Evolutionary conservation across 2,888 invertebrate species (phyloP).

Genomic region (Aradus depressus): DNA sequence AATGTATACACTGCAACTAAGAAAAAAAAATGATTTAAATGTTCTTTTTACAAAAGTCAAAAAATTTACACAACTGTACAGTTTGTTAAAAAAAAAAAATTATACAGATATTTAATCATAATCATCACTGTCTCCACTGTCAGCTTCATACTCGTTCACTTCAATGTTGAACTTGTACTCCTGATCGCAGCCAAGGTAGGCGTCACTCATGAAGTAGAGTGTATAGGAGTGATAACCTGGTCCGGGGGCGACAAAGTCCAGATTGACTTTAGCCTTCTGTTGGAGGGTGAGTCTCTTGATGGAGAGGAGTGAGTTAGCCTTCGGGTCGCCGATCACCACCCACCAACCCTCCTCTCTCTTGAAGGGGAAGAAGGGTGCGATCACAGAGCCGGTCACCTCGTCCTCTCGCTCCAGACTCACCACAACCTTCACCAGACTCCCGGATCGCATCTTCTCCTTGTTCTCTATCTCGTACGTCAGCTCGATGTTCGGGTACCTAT

Average conservation of each 20-base stretch:
- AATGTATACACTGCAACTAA: too few relatives aligned
- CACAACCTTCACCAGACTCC: constrained; percentile 76
- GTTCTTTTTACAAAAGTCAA: too few relatives aligned
- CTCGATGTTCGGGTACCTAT: constrained; percentile 99
- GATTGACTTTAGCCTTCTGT: constrained; percentile 73
- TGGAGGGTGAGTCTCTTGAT: constrained; percentile 94
- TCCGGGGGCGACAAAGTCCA: constrained; percentile 89
- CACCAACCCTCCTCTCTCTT: constrained; percentile 93
- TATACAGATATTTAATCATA: constrained; percentile 22
- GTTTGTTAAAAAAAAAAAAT: constrained; percentile 2
- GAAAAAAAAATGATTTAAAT: too few relatives aligned
- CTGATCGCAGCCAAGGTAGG: constrained; percentile 98
- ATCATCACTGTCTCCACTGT: constrained; percentile 32
- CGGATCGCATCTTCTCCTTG: constrained; percentile 63
- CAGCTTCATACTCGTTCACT: constrained; percentile 63
- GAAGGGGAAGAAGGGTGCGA: constrained; percentile 97
- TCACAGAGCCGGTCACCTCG: constrained; percentile 91
- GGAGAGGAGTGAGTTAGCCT: constrained; percentile 83
- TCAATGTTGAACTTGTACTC: constrained; percentile 89
- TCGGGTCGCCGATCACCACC: constrained; percentile 97
- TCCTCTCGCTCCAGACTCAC: constrained; percentile 93
- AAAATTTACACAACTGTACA: too few relatives aligned
- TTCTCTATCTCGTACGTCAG: constrained; percentile 49
- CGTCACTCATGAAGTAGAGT: constrained; percentile 97
- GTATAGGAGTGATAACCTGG: constrained; percentile 81